Percentiles rank a stretch among this genome's conserved stretches.
phyloP scores from a whole-genome alignment of 2,797 vertebrate species.

The Eospalax fontanierii region DNA sequence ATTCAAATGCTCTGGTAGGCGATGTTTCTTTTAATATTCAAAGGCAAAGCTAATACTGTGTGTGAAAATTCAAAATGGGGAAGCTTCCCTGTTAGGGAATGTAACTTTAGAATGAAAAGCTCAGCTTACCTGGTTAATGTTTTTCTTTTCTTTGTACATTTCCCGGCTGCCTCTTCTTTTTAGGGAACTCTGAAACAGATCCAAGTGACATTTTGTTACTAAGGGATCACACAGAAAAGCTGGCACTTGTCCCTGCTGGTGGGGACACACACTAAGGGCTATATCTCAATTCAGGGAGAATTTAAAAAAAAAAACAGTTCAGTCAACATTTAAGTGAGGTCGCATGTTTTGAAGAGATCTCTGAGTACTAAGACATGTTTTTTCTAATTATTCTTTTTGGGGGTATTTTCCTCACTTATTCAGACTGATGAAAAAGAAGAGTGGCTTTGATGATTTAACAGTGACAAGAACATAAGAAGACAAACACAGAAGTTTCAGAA shows the following conservation, averaged over 20 bases:
- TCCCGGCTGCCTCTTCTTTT: constrained; percentile 97
- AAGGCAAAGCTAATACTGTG: constrained; percentile 44
- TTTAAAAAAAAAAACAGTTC: background rate
- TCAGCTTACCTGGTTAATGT: constrained; percentile 93
- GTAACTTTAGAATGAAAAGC: background rate
- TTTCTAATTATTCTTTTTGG: background rate
- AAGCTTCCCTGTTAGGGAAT: background rate
- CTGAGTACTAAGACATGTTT: background rate
- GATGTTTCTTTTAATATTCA: constrained; percentile 65
- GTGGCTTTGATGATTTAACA: background rate
- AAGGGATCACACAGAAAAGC: constrained; percentile 11
- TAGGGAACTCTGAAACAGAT: constrained; percentile 93
- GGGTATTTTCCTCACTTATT: background rate
- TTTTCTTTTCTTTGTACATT: constrained; percentile 97
- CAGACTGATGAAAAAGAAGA: background rate
- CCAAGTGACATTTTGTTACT: constrained; percentile 68
- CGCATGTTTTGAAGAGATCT: background rate
- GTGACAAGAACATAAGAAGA: background rate
- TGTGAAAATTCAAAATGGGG: constrained; percentile 55
- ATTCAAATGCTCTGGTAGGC: constrained; percentile 67
- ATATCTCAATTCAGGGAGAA: background rate
- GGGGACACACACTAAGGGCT: rapidly evolving
- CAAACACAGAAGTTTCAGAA: background rate
- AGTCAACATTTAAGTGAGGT: background rate
- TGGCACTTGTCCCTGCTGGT: background rate